Percentiles rank a stretch among this genome's conserved stretches.
These are phyloP conservation scores for Megaceryle alcyon DNA, from an alignment of 2,797 vertebrate genomes.

Conservation along the genomic window DNA sequence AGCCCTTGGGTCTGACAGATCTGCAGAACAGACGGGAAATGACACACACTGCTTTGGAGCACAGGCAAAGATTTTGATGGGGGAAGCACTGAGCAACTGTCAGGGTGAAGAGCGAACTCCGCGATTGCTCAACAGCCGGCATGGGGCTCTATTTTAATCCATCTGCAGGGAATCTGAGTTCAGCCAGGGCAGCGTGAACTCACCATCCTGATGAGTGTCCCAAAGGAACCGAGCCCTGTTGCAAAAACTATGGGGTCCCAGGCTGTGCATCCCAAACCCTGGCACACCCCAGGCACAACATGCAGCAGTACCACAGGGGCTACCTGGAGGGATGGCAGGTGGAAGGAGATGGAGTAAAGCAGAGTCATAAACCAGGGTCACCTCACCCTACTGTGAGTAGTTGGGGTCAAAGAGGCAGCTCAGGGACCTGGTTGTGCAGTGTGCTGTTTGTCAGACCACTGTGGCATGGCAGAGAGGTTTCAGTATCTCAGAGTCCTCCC, in stretches of 20 bases:
- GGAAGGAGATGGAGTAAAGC: background rate
- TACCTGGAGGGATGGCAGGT: background rate
- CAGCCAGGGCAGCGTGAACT: background rate
- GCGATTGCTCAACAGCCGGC: background rate
- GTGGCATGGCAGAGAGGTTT: background rate
- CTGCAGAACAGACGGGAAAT: slow-evolving; percentile 23
- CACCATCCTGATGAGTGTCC: fast-evolving
- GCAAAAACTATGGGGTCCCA: background rate
- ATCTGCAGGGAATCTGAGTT: background rate
- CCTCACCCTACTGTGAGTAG: background rate
- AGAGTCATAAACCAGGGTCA: background rate
- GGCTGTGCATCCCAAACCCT: background rate
- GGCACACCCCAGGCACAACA: background rate
- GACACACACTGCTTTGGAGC: background rate
- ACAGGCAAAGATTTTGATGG: background rate
- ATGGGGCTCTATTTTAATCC: background rate
- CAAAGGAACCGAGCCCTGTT: background rate
- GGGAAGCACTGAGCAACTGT: background rate
- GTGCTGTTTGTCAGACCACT: background rate
- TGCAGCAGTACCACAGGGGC: background rate
- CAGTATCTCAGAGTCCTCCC: background rate
- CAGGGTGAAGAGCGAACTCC: background rate
- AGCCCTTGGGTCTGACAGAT: background rate
- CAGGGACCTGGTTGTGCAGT: background rate
- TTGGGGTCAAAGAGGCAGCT: background rate